Base-by-base conservation (phyloP, 1,140 invertebrate genomes). In the Piezodorus guildinii region DNA sequence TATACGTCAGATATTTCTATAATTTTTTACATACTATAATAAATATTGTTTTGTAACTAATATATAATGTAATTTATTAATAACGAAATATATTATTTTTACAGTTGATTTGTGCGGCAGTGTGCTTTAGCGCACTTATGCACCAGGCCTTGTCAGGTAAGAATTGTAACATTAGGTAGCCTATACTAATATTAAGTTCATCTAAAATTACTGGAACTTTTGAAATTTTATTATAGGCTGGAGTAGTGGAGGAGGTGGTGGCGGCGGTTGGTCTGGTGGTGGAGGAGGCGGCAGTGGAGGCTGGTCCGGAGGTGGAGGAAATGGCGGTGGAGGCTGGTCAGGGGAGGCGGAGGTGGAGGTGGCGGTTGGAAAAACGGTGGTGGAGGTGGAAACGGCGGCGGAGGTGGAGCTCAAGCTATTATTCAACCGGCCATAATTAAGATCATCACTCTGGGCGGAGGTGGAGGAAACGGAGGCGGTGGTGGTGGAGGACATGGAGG, bases 401-500 rank as follows among this genome's bases (percentile, higher is more conserved):
- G 43, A 44, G 60, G 60, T 5, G 43, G 60, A n/a, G 60, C 34
- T 10, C 34, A 39, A 44, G 34, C 16, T 4, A 16, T 12, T 3
- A 15, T 12, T 27, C 21, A 12, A 27, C 14, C 15, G 34, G 23
- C 12, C 17, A 23, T 17, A 9, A 23, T 17, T 4, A 23, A 23
- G 21, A 15, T 60, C 16, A 14, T 12, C 19, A 39, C 23, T 4
- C 16, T 19, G 5, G 62, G 51, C 14, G 30, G 46, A 30, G 14
- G 23, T 39, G 62, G 62, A 27, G 49, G 62, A 17, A 19, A 46
- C 10, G 62, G 62, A 56, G 62, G 62, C 16, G 62, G 62, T 16
- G 39, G 25, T 39, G 62, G 62, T 10, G 49, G 62, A 12, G 52
- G 62, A 39, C 27, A 52, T 21, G 17, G 39, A 16, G 52, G 62